Base-by-base conservation (phyloP, 2,797 vertebrate genomes). In the Acipenser transmontanus region DNA sequence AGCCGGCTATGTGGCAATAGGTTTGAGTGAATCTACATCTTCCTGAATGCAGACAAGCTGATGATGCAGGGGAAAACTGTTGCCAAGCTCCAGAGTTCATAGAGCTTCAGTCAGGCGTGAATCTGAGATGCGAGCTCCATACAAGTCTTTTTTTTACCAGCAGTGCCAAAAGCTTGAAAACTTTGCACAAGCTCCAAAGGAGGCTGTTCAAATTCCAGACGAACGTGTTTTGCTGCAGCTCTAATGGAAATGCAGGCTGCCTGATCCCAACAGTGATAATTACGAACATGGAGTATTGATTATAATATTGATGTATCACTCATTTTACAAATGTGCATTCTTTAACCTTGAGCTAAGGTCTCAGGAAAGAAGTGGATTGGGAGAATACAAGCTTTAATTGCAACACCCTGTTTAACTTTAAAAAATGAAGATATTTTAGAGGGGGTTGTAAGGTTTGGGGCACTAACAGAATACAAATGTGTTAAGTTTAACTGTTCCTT, bases 211-310 rank as follows among this genome's bases (percentile, higher is more conserved):
- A 17, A 17, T 17, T 34, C 34, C 34, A 34, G 34, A 4, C 4
- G 34, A 34, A 34, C 0, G 34, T 34, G 34, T 34, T 34, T 17
- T 34, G 34, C 34, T 34, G 4, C 34, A 34, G 34, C 34, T 34
- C 34, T 34, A 84, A 84, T 82, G 77, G 81, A 85, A 84, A 82
- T 72, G 77, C 71, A 80, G 80, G 82, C 82, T 87, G 83, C 79
- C 75, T 64, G 78, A 71, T 90, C 88, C 88, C 88, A 80, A 83
- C 85, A 87, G 88, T 90, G 84, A 89, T 88, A 87, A 91, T 91
- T 92, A 90, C 83, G 81, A 82, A 84, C 85, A 86, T 85, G 78
- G 1, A 73, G 77, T 87, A 90, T 92, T 77, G 89, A 91, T 88
- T 83, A 11, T 62, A 76, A 73, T 87, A 87, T 87, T 73, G 89